These are phyloP conservation scores for Mactra quadrangularis DNA, from an alignment of 1,140 invertebrate genomes.

Conservation along the genomic window DNA sequence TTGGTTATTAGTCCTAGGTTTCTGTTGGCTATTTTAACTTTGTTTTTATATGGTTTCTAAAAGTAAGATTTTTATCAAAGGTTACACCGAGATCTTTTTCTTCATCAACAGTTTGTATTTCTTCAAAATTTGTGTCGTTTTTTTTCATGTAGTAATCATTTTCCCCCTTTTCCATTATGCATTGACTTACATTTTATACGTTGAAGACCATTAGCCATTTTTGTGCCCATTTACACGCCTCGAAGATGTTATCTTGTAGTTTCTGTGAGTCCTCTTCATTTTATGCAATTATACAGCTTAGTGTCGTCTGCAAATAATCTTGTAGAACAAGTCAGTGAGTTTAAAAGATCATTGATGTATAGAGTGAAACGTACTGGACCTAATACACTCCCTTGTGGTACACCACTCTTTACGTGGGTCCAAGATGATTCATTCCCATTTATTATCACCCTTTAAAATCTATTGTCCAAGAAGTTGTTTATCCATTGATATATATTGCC, in stretches of 20 bases:
- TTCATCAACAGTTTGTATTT: not conserved
- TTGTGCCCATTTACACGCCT: constrained; percentile 11
- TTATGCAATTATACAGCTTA: constrained; percentile 32
- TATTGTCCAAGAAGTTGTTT: constrained; percentile 51
- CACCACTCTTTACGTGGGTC: constrained; percentile 54
- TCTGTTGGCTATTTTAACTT: constrained; percentile 19
- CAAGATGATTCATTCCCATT: constrained; percentile 41
- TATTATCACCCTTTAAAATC: constrained; percentile 52
- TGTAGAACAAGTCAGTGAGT: too few species aligned
- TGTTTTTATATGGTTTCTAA: constrained; percentile 13
- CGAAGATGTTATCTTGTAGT: constrained; percentile 42
- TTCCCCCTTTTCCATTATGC: too few species aligned
- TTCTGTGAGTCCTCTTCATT: not conserved
- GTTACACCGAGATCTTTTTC: constrained; percentile 27
- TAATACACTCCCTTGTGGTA: constrained; percentile 66
- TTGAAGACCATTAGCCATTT: constrained; percentile 45
- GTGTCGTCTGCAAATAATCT: constrained; percentile 60
- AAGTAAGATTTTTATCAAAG: constrained; percentile 6
- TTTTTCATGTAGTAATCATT: not conserved
- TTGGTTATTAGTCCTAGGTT: constrained; percentile 21
- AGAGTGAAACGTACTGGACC: constrained; percentile 65
- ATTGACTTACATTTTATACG: constrained; percentile 44
- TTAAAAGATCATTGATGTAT: constrained; percentile 65
- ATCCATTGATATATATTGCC: constrained; percentile 43
- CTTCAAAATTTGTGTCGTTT: not conserved